Evolutionary conservation across 2,797 vertebrate species (phyloP).

Genomic region (Fundulus diaphanus): DNA sequence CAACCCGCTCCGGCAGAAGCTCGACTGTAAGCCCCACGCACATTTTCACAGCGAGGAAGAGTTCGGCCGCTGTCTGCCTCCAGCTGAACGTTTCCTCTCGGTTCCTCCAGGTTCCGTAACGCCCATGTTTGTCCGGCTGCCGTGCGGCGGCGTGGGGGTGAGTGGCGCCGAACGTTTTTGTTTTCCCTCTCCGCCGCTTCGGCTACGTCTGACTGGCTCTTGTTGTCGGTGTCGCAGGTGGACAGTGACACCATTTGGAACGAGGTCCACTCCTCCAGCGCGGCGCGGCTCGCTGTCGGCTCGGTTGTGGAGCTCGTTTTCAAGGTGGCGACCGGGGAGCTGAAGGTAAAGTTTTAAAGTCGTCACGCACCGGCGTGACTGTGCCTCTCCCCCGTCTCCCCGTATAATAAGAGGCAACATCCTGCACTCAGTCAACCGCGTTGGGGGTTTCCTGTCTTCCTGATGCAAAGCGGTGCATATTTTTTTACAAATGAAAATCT

Average conservation of each 20-base stretch:
- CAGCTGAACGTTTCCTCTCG: conserved; percentile 7
- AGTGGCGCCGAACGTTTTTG: conserved; percentile 50
- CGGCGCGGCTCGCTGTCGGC: conserved; percentile 93
- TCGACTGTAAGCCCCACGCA: conserved; percentile 85
- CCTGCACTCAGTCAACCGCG: too few relatives aligned
- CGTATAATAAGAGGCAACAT: too few relatives aligned
- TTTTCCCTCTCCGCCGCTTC: background rate
- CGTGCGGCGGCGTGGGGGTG: conserved; percentile 94
- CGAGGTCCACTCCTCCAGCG: conserved; percentile 95
- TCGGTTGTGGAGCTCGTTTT: conserved; percentile 97
- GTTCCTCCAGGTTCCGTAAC: conserved; percentile 87
- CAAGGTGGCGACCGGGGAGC: conserved; percentile 93
- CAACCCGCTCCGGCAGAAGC: conserved; percentile 90
- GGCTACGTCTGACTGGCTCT: rapidly evolving
- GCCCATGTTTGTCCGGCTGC: conserved; percentile 91
- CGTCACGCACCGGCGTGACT: too few relatives aligned
- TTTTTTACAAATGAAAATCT: too few relatives aligned
- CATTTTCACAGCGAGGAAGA: background rate
- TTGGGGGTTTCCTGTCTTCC: too few relatives aligned
- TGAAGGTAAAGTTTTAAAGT: conserved; percentile 88
- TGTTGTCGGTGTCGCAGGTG: conserved; percentile 78
- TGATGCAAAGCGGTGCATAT: too few relatives aligned
- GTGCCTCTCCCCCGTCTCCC: too few relatives aligned
- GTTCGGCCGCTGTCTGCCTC: background rate
- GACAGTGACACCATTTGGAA: conserved; percentile 99